phyloP scores from a whole-genome alignment of 2,888 invertebrate genomes.

The Spodoptera exigua region DNA sequence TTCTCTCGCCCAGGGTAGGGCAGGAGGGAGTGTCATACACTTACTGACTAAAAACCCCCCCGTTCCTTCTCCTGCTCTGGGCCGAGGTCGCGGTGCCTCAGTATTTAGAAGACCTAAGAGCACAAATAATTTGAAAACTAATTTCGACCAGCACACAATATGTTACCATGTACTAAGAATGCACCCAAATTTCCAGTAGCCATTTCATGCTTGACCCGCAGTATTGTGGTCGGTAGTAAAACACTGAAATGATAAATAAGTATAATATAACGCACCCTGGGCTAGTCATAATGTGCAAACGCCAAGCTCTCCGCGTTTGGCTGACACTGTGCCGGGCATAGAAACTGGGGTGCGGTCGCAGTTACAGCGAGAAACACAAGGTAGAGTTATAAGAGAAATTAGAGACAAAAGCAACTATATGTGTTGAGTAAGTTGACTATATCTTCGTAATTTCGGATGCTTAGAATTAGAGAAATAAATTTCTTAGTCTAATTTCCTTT shows the following conservation, averaged over 20 bases:
- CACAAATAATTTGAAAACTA: slow-evolving; percentile 28
- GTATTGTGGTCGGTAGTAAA: slow-evolving; percentile 53
- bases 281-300: slow-evolving; percentile 87
- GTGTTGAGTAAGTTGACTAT: too few relatives aligned
- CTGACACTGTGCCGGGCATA: slow-evolving; percentile 82
- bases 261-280: slow-evolving; percentile 70
- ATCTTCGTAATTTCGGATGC: too few relatives aligned
- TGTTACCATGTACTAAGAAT: slow-evolving; percentile 12
- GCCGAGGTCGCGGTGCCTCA: too few relatives aligned
- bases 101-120: too few relatives aligned
- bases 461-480: too few relatives aligned
- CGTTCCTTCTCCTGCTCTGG: too few relatives aligned
- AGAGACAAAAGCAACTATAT: too few relatives aligned
- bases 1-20: too few relatives aligned
- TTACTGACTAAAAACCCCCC: too few relatives aligned
- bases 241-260: slow-evolving; percentile 69
- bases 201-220: slow-evolving; percentile 42
- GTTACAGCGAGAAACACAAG: slow-evolving; percentile 59
- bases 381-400: too few relatives aligned
- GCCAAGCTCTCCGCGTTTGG: slow-evolving; percentile 86
- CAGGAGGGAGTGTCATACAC: too few relatives aligned
- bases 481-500: too few relatives aligned
- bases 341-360: slow-evolving; percentile 60
- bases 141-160: slow-evolving; percentile 19
- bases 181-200: slow-evolving; percentile 26